Evolutionary conservation across 2,113 vertebrate species (phyloP).

Genomic region (Arenaria interpres): DNA sequence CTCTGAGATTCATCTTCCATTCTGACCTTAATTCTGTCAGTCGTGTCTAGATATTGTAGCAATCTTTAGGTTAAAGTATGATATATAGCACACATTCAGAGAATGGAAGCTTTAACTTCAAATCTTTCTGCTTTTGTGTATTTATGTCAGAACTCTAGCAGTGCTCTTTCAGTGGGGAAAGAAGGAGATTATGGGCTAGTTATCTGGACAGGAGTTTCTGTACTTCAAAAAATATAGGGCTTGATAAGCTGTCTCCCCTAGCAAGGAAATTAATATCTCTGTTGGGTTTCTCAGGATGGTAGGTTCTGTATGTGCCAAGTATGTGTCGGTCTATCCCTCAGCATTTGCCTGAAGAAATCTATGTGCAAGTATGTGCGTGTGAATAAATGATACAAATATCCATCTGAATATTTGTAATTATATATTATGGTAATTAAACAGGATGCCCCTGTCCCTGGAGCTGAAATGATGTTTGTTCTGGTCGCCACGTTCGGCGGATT

Average conservation of each 20-base stretch:
- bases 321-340: neutral
- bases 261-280: neutral
- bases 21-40: conserved; percentile 37
- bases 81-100: neutral
- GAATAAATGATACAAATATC: neutral
- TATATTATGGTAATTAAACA: neutral
- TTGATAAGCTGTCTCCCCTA: neutral
- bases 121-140: neutral
- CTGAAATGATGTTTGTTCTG: neutral
- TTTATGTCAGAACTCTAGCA: neutral
- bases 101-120: neutral
- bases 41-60: neutral
- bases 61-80: neutral
- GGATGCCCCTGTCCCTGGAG: neutral
- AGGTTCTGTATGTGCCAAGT: neutral
- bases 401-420: neutral
- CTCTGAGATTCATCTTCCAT: neutral
- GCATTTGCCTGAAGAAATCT: neutral
- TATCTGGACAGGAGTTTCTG: neutral
- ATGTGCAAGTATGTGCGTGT: neutral
- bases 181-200: neutral
- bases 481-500: neutral
- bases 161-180: neutral
- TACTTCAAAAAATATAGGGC: neutral
- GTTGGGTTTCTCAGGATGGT: conserved; percentile 1